Evolutionary conservation across 2,113 vertebrate genomes (phyloP).

Genomic region (Puma concolor): DNA sequence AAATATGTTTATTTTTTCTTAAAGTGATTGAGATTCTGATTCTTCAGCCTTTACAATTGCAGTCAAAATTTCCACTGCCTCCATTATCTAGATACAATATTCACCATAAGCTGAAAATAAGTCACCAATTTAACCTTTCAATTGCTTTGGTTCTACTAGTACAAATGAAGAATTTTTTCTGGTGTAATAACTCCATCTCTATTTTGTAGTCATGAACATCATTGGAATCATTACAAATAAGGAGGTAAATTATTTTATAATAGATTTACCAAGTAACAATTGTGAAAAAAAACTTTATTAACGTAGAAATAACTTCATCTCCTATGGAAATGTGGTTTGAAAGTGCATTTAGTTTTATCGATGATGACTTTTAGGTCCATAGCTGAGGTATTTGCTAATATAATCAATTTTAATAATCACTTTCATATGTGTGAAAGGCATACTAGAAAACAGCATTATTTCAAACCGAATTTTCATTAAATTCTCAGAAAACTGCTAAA

Average conservation of each 20-base stretch:
- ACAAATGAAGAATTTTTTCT: neutral
- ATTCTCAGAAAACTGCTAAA: slow-evolving; percentile 17
- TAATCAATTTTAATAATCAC: neutral
- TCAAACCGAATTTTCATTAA: neutral
- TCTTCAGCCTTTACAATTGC: neutral
- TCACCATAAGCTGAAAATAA: neutral
- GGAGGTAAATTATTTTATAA: neutral
- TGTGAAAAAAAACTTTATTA: neutral
- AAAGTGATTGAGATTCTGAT: neutral
- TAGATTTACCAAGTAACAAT: neutral
- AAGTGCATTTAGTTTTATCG: neutral
- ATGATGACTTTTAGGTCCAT: neutral
- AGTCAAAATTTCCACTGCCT: neutral
- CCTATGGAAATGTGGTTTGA: neutral
- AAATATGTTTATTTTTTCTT: neutral
- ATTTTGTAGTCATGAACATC: neutral
- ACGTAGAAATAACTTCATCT: neutral
- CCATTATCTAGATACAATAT: neutral
- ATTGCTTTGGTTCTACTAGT: neutral
- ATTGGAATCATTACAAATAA: neutral
- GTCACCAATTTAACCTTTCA: neutral
- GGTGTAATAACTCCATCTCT: neutral
- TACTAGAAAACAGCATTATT: neutral
- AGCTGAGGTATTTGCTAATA: slow-evolving; percentile 21
- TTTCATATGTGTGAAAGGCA: neutral